Conservation (phyloP, 2,797 vertebrate species). For the Macropus fuliginosus region DNA sequence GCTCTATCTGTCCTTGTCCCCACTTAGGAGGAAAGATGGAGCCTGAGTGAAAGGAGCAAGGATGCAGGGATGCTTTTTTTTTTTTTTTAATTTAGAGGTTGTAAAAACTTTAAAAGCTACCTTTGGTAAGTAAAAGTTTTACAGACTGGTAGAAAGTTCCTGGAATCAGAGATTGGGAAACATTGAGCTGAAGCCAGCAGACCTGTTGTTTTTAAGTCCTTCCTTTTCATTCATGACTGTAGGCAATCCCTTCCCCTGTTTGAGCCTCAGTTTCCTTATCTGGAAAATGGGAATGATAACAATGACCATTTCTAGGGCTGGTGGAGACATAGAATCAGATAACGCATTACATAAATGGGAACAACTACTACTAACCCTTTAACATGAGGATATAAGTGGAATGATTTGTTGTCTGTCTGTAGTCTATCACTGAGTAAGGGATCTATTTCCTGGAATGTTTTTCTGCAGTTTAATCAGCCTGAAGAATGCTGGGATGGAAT, state of each 20-base stretch:
- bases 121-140: neutral
- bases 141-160: neutral
- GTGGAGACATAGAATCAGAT: neutral
- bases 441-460: conserved; percentile 2
- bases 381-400: neutral
- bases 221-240: neutral
- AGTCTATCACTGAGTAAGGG: neutral
- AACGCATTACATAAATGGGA: neutral
- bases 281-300: neutral
- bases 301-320: neutral
- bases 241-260: neutral
- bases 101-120: neutral
- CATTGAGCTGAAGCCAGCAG: neutral
- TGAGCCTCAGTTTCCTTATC: neutral
- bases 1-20: neutral
- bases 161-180: neutral
- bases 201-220: neutral
- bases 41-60: neutral
- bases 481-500: conserved; percentile 59
- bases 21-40: neutral
- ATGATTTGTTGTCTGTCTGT: neutral
- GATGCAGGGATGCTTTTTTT: neutral
- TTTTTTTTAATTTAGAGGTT: neutral
- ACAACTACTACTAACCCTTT: neutral
- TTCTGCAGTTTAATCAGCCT: conserved; percentile 40